These are phyloP conservation scores for Leucophenga varia DNA, from an alignment of 1,140 invertebrate species.

Conservation along the genomic window DNA sequence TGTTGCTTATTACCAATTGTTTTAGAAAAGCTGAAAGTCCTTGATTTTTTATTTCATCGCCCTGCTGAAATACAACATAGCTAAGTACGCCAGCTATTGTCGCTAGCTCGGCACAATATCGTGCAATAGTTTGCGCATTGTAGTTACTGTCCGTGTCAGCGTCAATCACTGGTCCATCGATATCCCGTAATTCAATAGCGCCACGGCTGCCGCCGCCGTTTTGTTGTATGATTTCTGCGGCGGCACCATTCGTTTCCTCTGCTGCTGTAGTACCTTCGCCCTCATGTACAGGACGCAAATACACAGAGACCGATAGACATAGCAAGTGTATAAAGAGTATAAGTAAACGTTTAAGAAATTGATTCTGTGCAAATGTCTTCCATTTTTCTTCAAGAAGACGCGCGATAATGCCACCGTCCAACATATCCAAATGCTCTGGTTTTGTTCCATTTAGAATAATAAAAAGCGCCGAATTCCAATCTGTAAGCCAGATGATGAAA, in stretches of 20 bases:
- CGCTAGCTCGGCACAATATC: constrained; percentile 79
- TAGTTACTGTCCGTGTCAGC: constrained; percentile 25
- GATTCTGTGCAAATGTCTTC: constrained; percentile 95
- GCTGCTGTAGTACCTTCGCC: constrained; percentile 45
- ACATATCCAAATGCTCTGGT: constrained; percentile 97
- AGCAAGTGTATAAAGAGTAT: constrained; percentile 86
- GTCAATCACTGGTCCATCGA: neutral
- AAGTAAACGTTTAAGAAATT: constrained; percentile 88
- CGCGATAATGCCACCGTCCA: constrained; percentile 97
- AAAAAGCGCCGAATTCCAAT: constrained; percentile 97
- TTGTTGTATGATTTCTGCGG: constrained; percentile 19
- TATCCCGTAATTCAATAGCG: neutral
- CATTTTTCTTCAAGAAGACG: constrained; percentile 97
- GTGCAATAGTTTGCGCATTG: constrained; percentile 60
- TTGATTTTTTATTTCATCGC: constrained; percentile 92
- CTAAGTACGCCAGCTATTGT: constrained; percentile 82
- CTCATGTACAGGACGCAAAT: constrained; percentile 73
- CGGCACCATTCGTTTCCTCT: neutral
- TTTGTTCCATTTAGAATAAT: constrained; percentile 97
- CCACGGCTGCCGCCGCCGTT: neutral
- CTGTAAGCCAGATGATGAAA: constrained; percentile 59
- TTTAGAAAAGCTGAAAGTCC: constrained; percentile 87
- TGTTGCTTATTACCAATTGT: constrained; percentile 91
- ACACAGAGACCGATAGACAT: constrained; percentile 86
- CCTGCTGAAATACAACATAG: constrained; percentile 89